phyloP scores from a whole-genome alignment of 2,888 invertebrate species.

The Rhamphomyia laevipes region DNA sequence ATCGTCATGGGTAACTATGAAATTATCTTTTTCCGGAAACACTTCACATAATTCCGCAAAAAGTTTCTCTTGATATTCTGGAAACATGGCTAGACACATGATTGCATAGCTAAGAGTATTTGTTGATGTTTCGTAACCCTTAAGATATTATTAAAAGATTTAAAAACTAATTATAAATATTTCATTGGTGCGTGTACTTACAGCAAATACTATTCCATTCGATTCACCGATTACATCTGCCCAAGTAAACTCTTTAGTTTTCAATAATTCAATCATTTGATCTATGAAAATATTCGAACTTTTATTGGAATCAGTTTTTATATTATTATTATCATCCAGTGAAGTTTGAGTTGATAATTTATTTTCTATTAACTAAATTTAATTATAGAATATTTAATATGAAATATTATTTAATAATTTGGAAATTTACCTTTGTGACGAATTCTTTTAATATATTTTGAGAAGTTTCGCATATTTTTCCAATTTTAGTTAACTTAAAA shows the following conservation, averaged over 20 bases:
- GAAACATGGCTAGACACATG: slow-evolving; percentile 9
- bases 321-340: too few relatives aligned
- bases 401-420: too few relatives aligned
- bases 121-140: slow-evolving; percentile 2
- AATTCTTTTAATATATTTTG: too few relatives aligned
- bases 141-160: background rate
- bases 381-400: too few relatives aligned
- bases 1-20: slow-evolving; percentile 1
- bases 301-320: slow-evolving; percentile 9
- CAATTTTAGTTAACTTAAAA: too few relatives aligned
- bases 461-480: too few relatives aligned
- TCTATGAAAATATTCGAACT: slow-evolving; percentile 20
- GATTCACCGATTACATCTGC: slow-evolving; percentile 29
- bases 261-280: slow-evolving; percentile 24
- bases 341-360: too few relatives aligned
- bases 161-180: too few relatives aligned
- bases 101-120: background rate
- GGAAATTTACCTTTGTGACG: too few relatives aligned
- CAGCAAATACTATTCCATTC: slow-evolving; percentile 28
- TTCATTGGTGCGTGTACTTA: too few relatives aligned
- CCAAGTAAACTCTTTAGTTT: slow-evolving; percentile 22
- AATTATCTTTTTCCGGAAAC: slow-evolving; percentile 3
- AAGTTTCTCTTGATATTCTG: slow-evolving; percentile 10
- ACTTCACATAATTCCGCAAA: slow-evolving; percentile 6
- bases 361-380: too few relatives aligned